Conservation (phyloP, 2,797 vertebrate species). For the Hozukius guyotensis region DNA sequence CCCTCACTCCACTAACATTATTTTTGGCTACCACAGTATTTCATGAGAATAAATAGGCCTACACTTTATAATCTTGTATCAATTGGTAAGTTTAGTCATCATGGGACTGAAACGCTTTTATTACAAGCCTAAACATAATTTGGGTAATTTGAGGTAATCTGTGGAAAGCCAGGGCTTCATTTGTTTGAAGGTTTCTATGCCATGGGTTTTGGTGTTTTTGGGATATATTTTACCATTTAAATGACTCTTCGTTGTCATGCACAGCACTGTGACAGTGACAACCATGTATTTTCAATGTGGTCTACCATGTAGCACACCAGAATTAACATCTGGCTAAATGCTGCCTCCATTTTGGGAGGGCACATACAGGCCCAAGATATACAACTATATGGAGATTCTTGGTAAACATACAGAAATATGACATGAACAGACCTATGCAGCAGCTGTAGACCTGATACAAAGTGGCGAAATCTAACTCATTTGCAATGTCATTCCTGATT, state of each 20-base stretch:
- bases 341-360: constrained; percentile 49
- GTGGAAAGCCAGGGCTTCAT: constrained; percentile 4
- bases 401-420: constrained; percentile 16
- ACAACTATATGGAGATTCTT: background rate
- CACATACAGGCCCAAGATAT: constrained; percentile 8
- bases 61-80: constrained; percentile 24
- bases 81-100: constrained; percentile 2
- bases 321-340: constrained; percentile 48
- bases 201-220: background rate
- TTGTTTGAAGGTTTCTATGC: constrained; percentile 6
- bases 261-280: constrained; percentile 34
- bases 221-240: constrained; percentile 23
- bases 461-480: background rate
- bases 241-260: constrained; percentile 22
- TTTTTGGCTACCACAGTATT: constrained; percentile 53
- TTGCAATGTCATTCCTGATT: background rate
- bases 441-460: background rate
- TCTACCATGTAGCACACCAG: constrained; percentile 47
- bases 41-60: constrained; percentile 25
- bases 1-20: constrained; percentile 55
- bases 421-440: background rate
- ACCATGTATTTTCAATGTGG: constrained; percentile 65
- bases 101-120: constrained; percentile 10
- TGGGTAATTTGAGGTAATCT: constrained; percentile 22
- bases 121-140: constrained; percentile 4